These are phyloP conservation scores for Vipera latastei DNA, from an alignment of 2,797 vertebrate genomes.

Conservation along the genomic window DNA sequence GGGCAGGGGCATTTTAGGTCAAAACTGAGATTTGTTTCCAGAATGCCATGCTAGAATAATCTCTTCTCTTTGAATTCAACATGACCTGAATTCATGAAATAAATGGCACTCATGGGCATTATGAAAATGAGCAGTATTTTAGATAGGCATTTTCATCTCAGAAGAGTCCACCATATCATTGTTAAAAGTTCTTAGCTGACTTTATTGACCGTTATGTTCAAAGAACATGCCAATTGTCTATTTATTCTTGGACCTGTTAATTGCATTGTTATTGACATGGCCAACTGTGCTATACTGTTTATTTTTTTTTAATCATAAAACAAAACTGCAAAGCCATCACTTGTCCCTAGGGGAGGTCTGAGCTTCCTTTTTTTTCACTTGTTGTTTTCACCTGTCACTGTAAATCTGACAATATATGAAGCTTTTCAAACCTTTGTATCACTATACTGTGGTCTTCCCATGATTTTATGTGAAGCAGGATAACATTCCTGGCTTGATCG, in stretches of 20 bases:
- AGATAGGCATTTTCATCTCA: background rate
- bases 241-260: conserved; percentile 22
- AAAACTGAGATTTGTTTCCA: background rate
- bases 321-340: background rate
- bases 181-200: conserved; percentile 8
- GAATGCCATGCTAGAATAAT: background rate
- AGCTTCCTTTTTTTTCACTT: conserved; percentile 17
- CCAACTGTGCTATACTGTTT: conserved; percentile 23
- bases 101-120: background rate
- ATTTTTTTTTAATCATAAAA: conserved; percentile 25
- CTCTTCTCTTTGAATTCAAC: background rate
- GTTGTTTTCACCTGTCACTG: conserved; percentile 31
- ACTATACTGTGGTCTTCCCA: conserved; percentile 9
- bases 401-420: background rate
- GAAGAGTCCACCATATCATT: background rate
- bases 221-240: conserved; percentile 18
- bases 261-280: conserved; percentile 11
- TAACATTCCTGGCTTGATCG: background rate
- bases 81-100: background rate
- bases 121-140: background rate
- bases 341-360: conserved; percentile 26
- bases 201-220: background rate
- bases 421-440: conserved; percentile 6
- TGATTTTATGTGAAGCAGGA: conserved; percentile 5
- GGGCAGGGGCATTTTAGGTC: background rate